These are phyloP conservation scores for Mesocentrotus franciscanus DNA, from an alignment of 53 echinoderm and acorn worm species.

Conservation along the genomic window DNA sequence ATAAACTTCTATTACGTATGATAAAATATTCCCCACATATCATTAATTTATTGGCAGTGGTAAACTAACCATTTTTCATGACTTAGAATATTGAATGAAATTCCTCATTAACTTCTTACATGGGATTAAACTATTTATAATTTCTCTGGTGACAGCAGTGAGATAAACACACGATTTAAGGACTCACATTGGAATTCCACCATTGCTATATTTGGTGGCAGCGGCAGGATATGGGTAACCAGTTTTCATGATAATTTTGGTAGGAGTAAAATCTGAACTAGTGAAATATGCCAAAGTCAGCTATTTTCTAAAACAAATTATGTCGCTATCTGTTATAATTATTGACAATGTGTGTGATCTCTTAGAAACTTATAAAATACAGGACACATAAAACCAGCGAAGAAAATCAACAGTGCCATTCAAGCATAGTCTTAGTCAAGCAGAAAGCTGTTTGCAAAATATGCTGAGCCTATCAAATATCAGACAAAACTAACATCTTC, in stretches of 20 bases:
- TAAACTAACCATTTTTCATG: too few relatives aligned
- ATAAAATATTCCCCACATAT: too few relatives aligned
- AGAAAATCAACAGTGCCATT: constrained; percentile 2
- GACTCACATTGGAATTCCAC: not conserved
- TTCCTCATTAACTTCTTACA: too few relatives aligned
- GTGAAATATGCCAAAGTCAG: not conserved
- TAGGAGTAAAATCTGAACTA: not conserved
- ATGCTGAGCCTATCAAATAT: constrained; percentile 24
- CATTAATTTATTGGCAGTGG: too few relatives aligned
- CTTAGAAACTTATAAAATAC: not conserved
- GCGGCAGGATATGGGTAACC: not conserved
- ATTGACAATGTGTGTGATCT: not conserved
- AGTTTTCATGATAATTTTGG: not conserved
- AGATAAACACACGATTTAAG: too few relatives aligned
- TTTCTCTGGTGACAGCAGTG: too few relatives aligned
- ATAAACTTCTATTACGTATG: too few relatives aligned
- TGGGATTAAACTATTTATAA: too few relatives aligned
- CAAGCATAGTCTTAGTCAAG: constrained; percentile 11
- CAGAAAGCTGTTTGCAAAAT: not conserved
- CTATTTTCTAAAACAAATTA: not conserved
- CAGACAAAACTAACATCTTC: not conserved
- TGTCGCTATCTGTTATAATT: not conserved
- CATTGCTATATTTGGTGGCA: not conserved
- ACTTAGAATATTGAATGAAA: too few relatives aligned
- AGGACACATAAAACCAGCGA: constrained; percentile 2